Percentiles rank a stretch among this genome's conserved stretches.
Conservation (phyloP, 2,797 vertebrate species). For the Eremophila alpestris region DNA sequence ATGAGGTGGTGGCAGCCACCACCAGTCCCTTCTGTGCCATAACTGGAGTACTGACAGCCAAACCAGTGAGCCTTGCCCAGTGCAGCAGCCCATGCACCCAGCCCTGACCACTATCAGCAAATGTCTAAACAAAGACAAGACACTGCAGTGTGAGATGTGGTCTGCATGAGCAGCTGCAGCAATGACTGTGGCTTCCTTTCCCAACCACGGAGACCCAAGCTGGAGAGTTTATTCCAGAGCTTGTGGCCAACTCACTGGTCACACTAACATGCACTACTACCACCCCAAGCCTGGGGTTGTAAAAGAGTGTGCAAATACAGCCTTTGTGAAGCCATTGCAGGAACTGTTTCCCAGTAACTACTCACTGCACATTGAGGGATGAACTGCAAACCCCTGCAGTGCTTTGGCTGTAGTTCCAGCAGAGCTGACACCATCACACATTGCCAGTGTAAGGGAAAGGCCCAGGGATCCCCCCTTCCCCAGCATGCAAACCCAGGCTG, state of each 20-base stretch:
- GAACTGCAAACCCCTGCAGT: background rate
- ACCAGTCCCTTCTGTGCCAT: background rate
- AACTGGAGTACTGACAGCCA: background rate
- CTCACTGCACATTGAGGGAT: background rate
- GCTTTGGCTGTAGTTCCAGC: background rate
- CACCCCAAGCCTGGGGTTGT: rapidly evolving
- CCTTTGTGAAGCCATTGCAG: background rate
- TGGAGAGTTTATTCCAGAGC: background rate
- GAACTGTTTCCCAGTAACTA: background rate
- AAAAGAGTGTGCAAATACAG: background rate
- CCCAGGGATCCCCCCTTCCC: background rate
- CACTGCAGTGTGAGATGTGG: background rate
- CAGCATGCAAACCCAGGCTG: background rate
- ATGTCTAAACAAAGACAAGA: conserved; percentile 1
- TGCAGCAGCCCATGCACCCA: background rate
- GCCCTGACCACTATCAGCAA: background rate
- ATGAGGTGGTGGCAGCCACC: background rate
- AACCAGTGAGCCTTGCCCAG: background rate
- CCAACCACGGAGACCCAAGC: background rate
- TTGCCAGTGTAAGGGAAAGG: background rate
- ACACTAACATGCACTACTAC: background rate
- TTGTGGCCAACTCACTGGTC: background rate
- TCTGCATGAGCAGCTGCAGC: background rate
- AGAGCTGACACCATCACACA: background rate
- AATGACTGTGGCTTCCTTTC: background rate